Base-by-base conservation (phyloP, 2,113 vertebrate species). In the Rhinopomastus cyanomelas region DNA sequence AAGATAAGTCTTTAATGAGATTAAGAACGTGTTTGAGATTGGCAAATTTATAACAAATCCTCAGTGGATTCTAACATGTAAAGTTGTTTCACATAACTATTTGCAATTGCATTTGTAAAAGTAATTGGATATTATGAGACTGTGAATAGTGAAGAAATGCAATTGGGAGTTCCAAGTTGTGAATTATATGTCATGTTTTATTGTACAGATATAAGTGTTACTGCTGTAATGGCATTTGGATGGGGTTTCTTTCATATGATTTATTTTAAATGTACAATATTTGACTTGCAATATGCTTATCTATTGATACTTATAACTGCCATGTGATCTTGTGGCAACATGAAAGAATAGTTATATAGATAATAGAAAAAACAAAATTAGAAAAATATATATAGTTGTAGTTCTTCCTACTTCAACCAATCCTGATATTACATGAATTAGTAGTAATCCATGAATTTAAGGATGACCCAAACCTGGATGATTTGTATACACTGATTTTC, bases 1-100 rank as follows among this genome's bases (percentile, higher is more conserved):
- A 81, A 92, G 90, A 90, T 95, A 95, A 94, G 81, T 84, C 62
- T 85, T 92, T 95, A 95, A 94, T 87, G 81, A 93, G 59, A 95
- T 95, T 90, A 95, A 94, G 46, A 37, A 87, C 6, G 15, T 93
- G 77, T 88, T 93, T 87, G 62, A 93, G 88, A 94, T 91, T 90
- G 83, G 81, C 74, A 94, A 90, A 11, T 95, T 93, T 93, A 93
- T 95, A 94, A 93, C 74, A 95, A 93, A 91, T 90, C 81, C 88
- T 93, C 74, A 60, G 86, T 73, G 93, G 67, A 76, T 94, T 82
- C 77, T 94, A 94, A 84, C 59, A 91, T 69, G 86, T 81, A 79
- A 84, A 90, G 66, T 76, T 90, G 74, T 92, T 95, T 66, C 55
- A 83, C 55, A 87, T 88, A 95, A 95, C 73, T 93, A 90, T 92